Base-by-base conservation (phyloP, 1,140 invertebrate species). In the Drosophila burlai region DNA sequence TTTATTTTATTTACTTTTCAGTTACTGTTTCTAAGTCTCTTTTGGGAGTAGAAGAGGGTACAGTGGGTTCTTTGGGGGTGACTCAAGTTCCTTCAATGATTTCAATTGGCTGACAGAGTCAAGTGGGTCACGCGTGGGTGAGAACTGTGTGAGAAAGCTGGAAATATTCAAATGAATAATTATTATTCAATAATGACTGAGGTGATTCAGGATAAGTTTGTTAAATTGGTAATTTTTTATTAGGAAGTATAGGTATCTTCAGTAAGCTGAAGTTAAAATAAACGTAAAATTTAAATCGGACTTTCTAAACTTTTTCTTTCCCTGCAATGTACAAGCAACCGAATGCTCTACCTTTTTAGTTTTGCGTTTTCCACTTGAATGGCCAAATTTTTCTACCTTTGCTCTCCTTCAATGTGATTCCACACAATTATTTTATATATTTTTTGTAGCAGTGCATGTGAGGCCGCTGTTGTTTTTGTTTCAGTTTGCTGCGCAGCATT, bases 291-390 rank as follows among this genome's bases (percentile, higher is more conserved):
- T 24, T 7, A 15, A 24, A 34, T 34, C 34, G 3, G 49, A 42
- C 45, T 65, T 65, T 29, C n/a, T 47, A 11, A 58, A 42, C 45
- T 65, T 29, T 11, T 47, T 13, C 10, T 11, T 18, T 45, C 6
- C 21, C 46, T 47, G 46, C 46, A 47, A 47, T 24, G 46, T 16
- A 47, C 21, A 9, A 26, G 46, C 46, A n/a, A 46, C 21, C 50
- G 47, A 54, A 49, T 55, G 54, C 74, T 68, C 59, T 66, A 76
- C 71, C 76, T 86, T 83, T 3, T 83, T 71, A 54, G 76, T 49
- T 74, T 82, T 74, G 76, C 47, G 62, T 80, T 87, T 83, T 83
- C 76, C 76, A 82, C 76, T 83, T 74, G 72, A 86, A 26, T 75
- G 75, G 46, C 52, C 66, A 74, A 82, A 36, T 47, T 31, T 16